Conservation (phyloP, 1,140 invertebrate species). For the Colletes latitarsis region DNA sequence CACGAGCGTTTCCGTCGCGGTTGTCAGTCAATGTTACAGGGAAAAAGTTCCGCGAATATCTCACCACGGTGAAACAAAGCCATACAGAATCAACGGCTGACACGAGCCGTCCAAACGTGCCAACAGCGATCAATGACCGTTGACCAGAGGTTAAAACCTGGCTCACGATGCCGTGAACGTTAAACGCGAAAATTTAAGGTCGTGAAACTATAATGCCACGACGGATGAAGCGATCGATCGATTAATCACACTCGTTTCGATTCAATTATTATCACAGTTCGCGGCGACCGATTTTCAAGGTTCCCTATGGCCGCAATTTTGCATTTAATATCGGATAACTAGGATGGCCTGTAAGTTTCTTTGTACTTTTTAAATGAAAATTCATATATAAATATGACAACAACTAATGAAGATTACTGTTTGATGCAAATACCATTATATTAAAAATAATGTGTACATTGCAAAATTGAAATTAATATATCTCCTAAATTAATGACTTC, state of each 20-base stretch:
- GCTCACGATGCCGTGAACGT: not conserved
- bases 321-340: no score
- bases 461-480: no score
- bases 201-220: not conserved
- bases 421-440: no score
- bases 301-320: no score
- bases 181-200: not conserved
- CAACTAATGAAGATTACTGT: no score
- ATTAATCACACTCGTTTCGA: not conserved
- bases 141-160: not conserved
- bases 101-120: not conserved
- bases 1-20: not conserved
- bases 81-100: not conserved
- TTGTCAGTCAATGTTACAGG: slow-evolving; percentile 12
- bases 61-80: slow-evolving; percentile 4
- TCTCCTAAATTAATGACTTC: no score
- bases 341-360: no score
- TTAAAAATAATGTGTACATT: no score
- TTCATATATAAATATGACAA: no score
- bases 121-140: not conserved
- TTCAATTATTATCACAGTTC: no score
- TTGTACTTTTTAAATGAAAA: no score
- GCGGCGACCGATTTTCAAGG: no score
- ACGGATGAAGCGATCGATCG: not conserved
- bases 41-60: slow-evolving; percentile 7